Evolutionary conservation across 1,140 invertebrate species (phyloP).

Genomic region (Diploscapter pachys): DNA sequence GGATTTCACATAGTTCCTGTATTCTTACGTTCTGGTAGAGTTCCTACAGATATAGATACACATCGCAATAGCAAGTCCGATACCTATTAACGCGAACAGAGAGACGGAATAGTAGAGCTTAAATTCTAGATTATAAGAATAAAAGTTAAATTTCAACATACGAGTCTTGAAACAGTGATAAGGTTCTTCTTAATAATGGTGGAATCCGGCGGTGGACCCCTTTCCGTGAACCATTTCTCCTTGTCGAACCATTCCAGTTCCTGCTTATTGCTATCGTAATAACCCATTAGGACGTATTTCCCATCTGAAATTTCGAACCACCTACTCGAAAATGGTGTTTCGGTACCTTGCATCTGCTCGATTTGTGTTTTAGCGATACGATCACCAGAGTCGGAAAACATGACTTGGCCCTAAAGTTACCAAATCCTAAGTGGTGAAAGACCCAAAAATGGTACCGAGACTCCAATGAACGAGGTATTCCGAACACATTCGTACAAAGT

Average conservation of each 20-base stretch:
- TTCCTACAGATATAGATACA: constrained; percentile 48
- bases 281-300: constrained; percentile 88
- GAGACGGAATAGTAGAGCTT: constrained; percentile 59
- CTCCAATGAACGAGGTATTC: constrained; percentile 90
- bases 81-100: constrained; percentile 66
- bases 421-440: constrained; percentile 37
- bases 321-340: not conserved
- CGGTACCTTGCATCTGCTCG: constrained; percentile 75
- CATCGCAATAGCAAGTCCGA: constrained; percentile 65
- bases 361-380: constrained; percentile 97
- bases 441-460: constrained; percentile 74
- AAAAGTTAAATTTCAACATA: constrained; percentile 39
- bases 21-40: constrained; percentile 42
- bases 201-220: constrained; percentile 53
- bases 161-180: constrained; percentile 45
- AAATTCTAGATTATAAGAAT: constrained; percentile 24
- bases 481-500: constrained; percentile 96
- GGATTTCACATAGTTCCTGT: not conserved
- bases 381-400: constrained; percentile 80
- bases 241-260: constrained; percentile 86
- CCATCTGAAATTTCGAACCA: constrained; percentile 69
- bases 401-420: constrained; percentile 64
- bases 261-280: constrained; percentile 89
- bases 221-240: constrained; percentile 79
- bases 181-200: constrained; percentile 49